Base-by-base conservation (phyloP, 2,113 vertebrate species). In the Zosterops pallidus region DNA sequence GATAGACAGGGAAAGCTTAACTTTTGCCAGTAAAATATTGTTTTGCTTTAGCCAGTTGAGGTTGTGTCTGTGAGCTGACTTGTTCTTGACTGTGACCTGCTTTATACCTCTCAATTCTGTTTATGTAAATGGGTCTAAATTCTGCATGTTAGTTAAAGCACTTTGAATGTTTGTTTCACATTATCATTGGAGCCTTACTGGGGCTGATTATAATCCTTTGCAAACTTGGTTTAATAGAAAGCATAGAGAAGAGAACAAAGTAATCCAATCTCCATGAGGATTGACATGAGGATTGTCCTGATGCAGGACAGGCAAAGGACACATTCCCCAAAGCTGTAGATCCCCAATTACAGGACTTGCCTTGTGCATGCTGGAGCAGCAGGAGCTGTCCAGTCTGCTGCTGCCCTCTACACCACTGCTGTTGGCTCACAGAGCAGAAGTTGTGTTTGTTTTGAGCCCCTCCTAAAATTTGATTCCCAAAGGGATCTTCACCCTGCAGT, bases 181-280 rank as follows among this genome's bases (percentile, higher is more conserved):
- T 80, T 90, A 74, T 79, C 11, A 11, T 18, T 76, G 63, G 50
- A 80, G 71, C 28, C 70, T 92, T 91, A 29, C 65, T 89, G 94
- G 83, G 82, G 50, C 41, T 57, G 16, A 4, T 82, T 90, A 47
- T 91, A 87, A 94, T 95, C 70, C 50, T 84, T 78, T 75, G 63
- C 41, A 90, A 92, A 89, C 42, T 67, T 21, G 59, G 12, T 90
- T 95, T 86, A 90, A 88, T 67, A 88, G 78, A 85, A 91, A 74
- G 52, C 56, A 77, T 3, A 56, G 63, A 56, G 60, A 80, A 83
- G 50, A 93, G 78, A 88, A 80, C 20, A 37, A 64, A 84, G 56
- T 60, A 79, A 80, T 90, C 59, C 44, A 80, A 39, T 92, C 59
- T 79, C 70, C 7, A 1, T 2, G 26, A 76, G 52, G 87, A 83